Percentiles rank a stretch among this genome's conserved stretches.
Conservation (phyloP, 2,888 invertebrate genomes). For the Neoascia interrupta region DNA sequence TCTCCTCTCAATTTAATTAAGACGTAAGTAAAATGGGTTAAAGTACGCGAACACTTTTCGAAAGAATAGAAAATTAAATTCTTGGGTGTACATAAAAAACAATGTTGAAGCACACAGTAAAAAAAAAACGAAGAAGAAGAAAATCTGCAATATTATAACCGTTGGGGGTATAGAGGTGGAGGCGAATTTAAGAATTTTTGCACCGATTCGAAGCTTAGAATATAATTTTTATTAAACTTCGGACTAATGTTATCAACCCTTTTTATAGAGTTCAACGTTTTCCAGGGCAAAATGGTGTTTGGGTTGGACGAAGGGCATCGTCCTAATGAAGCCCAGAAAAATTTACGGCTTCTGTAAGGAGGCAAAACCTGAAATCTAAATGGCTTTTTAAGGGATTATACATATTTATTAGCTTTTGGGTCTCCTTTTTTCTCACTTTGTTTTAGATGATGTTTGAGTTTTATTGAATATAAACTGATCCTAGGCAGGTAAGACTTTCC, state of each 20-base stretch:
- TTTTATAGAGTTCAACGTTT: not conserved
- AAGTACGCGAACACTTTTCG: slow-evolving; percentile 64
- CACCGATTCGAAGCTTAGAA: slow-evolving; percentile 22
- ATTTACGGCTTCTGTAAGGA: not conserved
- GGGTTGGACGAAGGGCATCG: slow-evolving; percentile 17
- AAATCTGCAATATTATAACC: slow-evolving; percentile 28
- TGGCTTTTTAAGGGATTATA: no score
- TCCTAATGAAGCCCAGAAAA: slow-evolving; percentile 10
- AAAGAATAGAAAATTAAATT: slow-evolving; percentile 65
- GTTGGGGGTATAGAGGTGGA: not conserved
- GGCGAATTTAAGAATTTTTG: slow-evolving; percentile 37
- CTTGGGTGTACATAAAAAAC: slow-evolving; percentile 16
- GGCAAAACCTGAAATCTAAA: no score
- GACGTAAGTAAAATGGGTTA: slow-evolving; percentile 67
- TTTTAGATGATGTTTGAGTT: no score
- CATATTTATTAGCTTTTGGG: no score
- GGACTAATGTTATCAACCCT: slow-evolving; percentile 39
- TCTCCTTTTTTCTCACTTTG: no score
- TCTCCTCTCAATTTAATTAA: slow-evolving; percentile 68
- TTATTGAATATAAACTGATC: no score
- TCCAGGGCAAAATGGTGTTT: not conserved
- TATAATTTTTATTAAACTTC: slow-evolving; percentile 45
- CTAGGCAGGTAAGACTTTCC: no score
- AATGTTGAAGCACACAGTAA: no score
- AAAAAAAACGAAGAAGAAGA: not conserved